phyloP scores from a whole-genome alignment of 2,797 vertebrate genomes.

The Sarcophilus harrisii region DNA sequence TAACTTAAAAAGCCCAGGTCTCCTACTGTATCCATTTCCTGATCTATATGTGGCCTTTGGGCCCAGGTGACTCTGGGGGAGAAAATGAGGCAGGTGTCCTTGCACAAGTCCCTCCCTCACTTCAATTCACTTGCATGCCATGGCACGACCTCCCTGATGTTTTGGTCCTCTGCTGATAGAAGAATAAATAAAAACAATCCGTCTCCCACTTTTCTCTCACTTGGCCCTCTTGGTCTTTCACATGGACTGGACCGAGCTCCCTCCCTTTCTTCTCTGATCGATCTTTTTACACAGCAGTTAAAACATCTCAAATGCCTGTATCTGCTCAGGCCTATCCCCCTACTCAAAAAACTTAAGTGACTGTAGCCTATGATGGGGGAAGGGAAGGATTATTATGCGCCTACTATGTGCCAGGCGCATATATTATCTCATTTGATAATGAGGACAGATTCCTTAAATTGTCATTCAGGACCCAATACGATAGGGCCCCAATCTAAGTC shows the following conservation, averaged over 20 bases:
- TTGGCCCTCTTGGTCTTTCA: background rate
- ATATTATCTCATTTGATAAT: background rate
- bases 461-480: background rate
- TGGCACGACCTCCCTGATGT: too few species aligned
- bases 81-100: too few species aligned
- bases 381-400: background rate
- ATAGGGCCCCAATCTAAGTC: background rate
- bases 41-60: too few species aligned
- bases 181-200: background rate
- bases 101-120: too few species aligned
- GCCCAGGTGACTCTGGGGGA: too few species aligned
- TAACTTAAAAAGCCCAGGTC: too few species aligned
- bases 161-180: too few species aligned
- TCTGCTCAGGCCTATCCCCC: background rate
- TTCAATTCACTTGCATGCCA: too few species aligned
- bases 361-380: background rate
- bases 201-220: background rate
- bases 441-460: background rate
- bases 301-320: background rate
- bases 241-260: background rate
- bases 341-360: background rate
- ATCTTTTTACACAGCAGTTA: background rate
- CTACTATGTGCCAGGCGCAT: background rate
- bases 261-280: background rate
- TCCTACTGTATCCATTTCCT: too few species aligned